These are phyloP conservation scores for Pristiophorus japonicus DNA, from an alignment of 2,113 vertebrate genomes.

Conservation along the genomic window DNA sequence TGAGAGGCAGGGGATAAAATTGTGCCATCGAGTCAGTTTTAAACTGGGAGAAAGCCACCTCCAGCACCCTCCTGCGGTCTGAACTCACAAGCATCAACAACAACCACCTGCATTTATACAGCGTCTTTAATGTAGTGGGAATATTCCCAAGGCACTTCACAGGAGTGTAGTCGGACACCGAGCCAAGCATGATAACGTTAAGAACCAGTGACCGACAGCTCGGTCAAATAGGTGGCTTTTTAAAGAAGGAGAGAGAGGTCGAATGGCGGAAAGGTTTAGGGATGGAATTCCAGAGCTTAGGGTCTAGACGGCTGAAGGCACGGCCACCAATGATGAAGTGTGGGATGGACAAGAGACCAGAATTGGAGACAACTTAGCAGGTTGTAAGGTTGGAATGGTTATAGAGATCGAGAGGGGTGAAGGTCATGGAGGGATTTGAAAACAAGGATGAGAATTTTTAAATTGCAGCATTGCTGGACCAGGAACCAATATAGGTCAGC, in stretches of 20 bases:
- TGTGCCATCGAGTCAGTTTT: not conserved
- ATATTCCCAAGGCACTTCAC: not conserved
- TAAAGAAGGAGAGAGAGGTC: not conserved
- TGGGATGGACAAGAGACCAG: not conserved
- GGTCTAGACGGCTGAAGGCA: not conserved
- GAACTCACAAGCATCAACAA: not conserved
- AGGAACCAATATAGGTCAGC: not conserved
- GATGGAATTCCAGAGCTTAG: not conserved
- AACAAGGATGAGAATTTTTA: not conserved
- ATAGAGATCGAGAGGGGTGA: not conserved
- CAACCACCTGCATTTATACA: not conserved
- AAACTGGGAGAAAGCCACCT: not conserved
- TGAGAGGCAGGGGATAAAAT: not conserved
- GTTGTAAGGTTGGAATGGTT: not conserved
- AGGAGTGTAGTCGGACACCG: not conserved
- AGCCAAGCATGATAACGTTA: not conserved
- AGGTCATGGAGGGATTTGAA: not conserved
- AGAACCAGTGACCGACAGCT: not conserved
- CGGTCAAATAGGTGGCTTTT: not conserved
- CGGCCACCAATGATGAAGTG: not conserved
- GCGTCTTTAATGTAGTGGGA: not conserved
- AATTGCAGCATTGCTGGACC: not conserved
- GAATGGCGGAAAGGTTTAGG: not conserved
- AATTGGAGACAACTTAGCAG: not conserved
- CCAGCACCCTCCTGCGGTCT: not conserved